Conservation (phyloP, 1,140 invertebrate species). For the Bombus haemorrhoidalis region DNA sequence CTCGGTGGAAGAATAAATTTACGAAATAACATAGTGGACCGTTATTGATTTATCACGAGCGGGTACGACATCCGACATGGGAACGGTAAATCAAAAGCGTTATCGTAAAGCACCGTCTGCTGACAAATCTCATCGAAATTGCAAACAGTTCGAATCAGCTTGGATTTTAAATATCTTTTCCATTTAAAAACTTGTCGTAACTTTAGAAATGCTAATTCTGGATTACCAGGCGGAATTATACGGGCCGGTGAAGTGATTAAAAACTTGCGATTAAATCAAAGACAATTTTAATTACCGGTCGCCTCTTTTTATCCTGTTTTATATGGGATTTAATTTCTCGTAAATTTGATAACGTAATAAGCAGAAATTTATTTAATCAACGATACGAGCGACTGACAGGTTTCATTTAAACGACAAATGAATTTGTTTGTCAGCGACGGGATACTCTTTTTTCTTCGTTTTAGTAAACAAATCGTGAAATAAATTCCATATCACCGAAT, state of each 20-base stretch:
- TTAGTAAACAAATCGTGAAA: neutral
- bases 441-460: neutral
- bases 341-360: constrained; percentile 27
- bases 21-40: neutral
- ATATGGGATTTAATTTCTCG: constrained; percentile 22
- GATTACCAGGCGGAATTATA: constrained; percentile 21
- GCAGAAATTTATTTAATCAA: constrained; percentile 31
- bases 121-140: constrained; percentile 20
- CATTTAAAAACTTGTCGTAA: constrained; percentile 26
- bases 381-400: neutral
- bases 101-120: constrained; percentile 15
- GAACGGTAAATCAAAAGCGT: constrained; percentile 14
- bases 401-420: constrained; percentile 23
- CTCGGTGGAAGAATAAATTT: neutral
- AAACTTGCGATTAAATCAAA: constrained; percentile 32
- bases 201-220: constrained; percentile 18
- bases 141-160: constrained; percentile 20
- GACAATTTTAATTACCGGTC: constrained; percentile 9
- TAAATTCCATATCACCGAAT: neutral
- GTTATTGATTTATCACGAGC: constrained; percentile 24
- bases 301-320: neutral
- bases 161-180: constrained; percentile 33
- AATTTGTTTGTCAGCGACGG: constrained; percentile 14
- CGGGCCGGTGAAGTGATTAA: constrained; percentile 9
- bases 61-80: neutral